Base-by-base conservation (phyloP, 2,797 vertebrate species). In the Sebastiscus tertius region DNA sequence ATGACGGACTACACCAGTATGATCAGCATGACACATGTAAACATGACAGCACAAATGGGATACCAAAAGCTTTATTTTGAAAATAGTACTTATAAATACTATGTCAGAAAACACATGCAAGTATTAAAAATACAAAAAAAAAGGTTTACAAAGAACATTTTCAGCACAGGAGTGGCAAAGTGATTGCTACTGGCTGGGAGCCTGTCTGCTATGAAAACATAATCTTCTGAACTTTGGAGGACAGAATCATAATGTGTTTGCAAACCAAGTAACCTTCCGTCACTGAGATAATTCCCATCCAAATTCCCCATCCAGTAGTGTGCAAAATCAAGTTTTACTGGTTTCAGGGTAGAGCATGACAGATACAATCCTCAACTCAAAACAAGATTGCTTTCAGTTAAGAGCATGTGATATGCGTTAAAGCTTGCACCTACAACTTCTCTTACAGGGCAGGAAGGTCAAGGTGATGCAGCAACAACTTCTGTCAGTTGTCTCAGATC, bases 81-180 rank as follows among this genome's bases (percentile, higher is more conserved):
- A 96, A 95, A 93, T 82, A 84, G 80, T 72, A 91, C 89, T 91
- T 93, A 94, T 94, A 95, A 95, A 95, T 95, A 95, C 88, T 81
- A 89, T 82, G 70, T 88, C 80, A 91, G 92, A 94, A 91, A 91
- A 93, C 79, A 89, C 90, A 91, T 80, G 82, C 71, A 84, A 87
- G 80, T 92, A 92, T 89, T 92, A 95, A 92, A 95, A 95, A 93
- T 94, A 94, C 87, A 94, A 94, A 94, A 93, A 93, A 92, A 89
- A 87, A 88, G 69, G 74, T 64, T 86, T 91, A 88, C 77, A 88
- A 91, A 83, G 78, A 86, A 87, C 54, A 72, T 81, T 86, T 88
- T 92, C 68, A 86, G 72, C 80, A 84, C 33, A 80, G 75, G 77
- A 89, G 72, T 93, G 89, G 71, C 73, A 86, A 77, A 86, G 75